These are phyloP conservation scores for Triplophysa siluroides DNA, from an alignment of 2,113 vertebrate genomes.

Conservation along the genomic window DNA sequence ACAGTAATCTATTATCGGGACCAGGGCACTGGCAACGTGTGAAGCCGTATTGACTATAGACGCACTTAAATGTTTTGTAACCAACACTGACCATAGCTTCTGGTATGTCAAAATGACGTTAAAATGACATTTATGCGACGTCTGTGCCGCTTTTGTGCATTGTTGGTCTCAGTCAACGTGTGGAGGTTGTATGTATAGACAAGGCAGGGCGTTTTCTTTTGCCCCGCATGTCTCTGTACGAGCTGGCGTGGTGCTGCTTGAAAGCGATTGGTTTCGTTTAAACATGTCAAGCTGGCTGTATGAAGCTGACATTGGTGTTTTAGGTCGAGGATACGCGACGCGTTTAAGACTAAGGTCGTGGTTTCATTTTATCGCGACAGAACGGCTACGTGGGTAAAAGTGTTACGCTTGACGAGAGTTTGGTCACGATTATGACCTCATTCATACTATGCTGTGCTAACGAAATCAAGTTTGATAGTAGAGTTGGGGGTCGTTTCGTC, in stretches of 20 bases:
- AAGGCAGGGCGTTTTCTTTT: slow-evolving; percentile 79
- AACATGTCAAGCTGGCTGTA: neutral
- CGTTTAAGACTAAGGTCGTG: neutral
- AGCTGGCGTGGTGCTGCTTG: slow-evolving; percentile 55
- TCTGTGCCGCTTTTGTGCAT: slow-evolving; percentile 37
- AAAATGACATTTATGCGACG: neutral
- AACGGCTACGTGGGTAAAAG: neutral
- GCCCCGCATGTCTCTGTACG: slow-evolving; percentile 50
- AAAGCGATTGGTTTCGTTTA: slow-evolving; percentile 1
- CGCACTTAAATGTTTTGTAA: neutral
- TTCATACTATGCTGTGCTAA: neutral
- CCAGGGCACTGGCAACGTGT: neutral
- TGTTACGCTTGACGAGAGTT: slow-evolving; percentile 22
- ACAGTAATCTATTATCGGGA: neutral
- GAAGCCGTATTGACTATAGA: neutral
- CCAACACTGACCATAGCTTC: neutral
- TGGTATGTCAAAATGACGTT: neutral
- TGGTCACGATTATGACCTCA: neutral
- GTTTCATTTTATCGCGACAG: neutral
- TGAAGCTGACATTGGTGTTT: neutral
- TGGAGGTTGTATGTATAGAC: slow-evolving; percentile 53
- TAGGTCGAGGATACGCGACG: neutral
- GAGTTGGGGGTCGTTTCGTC: neutral
- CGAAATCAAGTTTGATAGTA: neutral
- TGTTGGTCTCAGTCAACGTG: slow-evolving; percentile 36